phyloP scores from a whole-genome alignment of 1,140 invertebrate genomes.

The Acyrthosiphon pisum region DNA sequence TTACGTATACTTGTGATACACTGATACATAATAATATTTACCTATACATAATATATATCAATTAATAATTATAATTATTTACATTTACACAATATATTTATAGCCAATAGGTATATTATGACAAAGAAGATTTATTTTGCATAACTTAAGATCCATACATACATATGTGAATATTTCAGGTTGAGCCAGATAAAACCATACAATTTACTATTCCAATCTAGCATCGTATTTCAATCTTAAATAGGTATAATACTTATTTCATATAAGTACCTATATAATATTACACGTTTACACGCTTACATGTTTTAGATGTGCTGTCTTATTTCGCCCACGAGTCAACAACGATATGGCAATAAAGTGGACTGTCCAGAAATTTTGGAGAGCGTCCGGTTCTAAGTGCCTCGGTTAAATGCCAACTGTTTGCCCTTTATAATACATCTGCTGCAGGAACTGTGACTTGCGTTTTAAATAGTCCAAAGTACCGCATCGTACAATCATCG shows the following conservation, averaged over 20 bases:
- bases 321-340: background rate
- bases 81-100: background rate
- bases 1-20: background rate
- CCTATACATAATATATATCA: no score
- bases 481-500: background rate
- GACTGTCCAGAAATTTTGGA: background rate
- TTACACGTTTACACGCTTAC: no score
- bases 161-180: background rate
- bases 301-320: background rate
- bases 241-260: background rate
- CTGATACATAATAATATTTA: background rate
- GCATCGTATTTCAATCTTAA: background rate
- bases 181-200: background rate
- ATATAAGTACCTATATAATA: background rate
- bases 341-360: background rate
- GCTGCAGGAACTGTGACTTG: background rate
- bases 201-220: background rate
- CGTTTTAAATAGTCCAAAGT: constrained; percentile 7
- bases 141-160: no score
- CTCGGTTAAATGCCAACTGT: background rate
- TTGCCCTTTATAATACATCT: background rate
- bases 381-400: background rate
- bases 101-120: background rate
- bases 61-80: background rate
- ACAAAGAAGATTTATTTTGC: background rate